Conservation (phyloP, 2,797 vertebrate species). For the Dallia pectoralis region DNA sequence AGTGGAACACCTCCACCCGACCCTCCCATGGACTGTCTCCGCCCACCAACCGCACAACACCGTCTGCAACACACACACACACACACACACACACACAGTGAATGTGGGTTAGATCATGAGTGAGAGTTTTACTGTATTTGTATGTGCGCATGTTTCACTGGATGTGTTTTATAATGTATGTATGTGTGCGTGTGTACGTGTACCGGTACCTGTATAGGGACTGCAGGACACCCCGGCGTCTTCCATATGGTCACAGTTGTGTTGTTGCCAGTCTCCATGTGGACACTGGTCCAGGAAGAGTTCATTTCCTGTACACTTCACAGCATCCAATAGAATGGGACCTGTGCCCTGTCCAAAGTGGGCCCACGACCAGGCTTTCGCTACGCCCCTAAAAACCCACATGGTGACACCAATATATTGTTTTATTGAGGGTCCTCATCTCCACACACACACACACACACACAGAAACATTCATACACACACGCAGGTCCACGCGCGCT, state of each 20-base stretch:
- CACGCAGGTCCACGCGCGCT: conserved; percentile 15
- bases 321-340: conserved; percentile 86
- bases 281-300: conserved; percentile 85
- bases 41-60: conserved; percentile 83
- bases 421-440: conserved; percentile 10
- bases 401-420: conserved; percentile 20
- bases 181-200: conserved; percentile 18
- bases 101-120: conserved; percentile 1
- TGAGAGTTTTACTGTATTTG: neutral
- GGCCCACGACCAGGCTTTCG: conserved; percentile 86
- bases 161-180: conserved; percentile 1
- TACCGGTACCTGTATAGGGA: conserved; percentile 74
- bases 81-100: conserved; percentile 13
- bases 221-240: conserved; percentile 89
- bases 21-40: conserved; percentile 83
- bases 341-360: conserved; percentile 86
- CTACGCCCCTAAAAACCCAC: conserved; percentile 73
- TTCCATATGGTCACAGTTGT: conserved; percentile 96
- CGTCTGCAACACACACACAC: conserved; percentile 62
- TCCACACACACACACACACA: too few relatives aligned
- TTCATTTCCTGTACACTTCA: conserved; percentile 89
- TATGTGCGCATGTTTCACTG: neutral
- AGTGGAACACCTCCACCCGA: conserved; percentile 88
- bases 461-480: conserved; percentile 20
- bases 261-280: conserved; percentile 88